Evolutionary conservation across 1,140 invertebrate genomes (phyloP).

Genomic region (Himalopsyche phryganea): DNA sequence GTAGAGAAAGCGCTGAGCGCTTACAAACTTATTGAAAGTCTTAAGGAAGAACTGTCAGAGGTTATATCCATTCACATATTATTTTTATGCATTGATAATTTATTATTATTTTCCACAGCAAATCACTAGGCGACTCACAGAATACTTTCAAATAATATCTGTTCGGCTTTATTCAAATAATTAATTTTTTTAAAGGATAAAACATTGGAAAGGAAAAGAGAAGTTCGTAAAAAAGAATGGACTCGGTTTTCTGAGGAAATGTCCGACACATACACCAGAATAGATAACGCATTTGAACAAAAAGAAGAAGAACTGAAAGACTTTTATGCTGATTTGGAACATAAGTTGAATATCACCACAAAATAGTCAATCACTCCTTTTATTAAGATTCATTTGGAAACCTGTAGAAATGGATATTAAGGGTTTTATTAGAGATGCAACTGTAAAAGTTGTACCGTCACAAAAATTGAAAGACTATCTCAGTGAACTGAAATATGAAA

Average conservation of each 20-base stretch:
- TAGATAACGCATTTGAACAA: constrained; percentile 73
- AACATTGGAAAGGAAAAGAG: constrained; percentile 53
- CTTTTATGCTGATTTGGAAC: constrained; percentile 70
- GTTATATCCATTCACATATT: not conserved
- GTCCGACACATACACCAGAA: constrained; percentile 65
- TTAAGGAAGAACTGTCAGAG: too few relatives aligned
- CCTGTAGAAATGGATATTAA: constrained; percentile 50
- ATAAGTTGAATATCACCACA: constrained; percentile 63
- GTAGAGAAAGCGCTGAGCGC: constrained; percentile 45
- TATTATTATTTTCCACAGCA: not conserved
- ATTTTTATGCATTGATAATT: not conserved
- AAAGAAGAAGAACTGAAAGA: constrained; percentile 74
- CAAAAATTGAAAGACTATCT: constrained; percentile 52
- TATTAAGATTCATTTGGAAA: constrained; percentile 32
- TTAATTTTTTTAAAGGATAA: constrained; percentile 23
- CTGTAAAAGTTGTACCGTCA: constrained; percentile 57
- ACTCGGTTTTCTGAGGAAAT: constrained; percentile 73
- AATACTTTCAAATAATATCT: too few relatives aligned
- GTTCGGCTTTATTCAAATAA: too few relatives aligned
- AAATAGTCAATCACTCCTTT: constrained; percentile 18
- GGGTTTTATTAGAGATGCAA: constrained; percentile 55
- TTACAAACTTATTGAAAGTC: too few relatives aligned
- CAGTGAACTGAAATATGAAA: constrained; percentile 38
- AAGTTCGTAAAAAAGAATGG: constrained; percentile 63
- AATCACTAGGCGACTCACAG: too few relatives aligned